These are phyloP conservation scores for Sebastes taczanowskii DNA, from an alignment of 2,797 vertebrate species.

Conservation along the genomic window DNA sequence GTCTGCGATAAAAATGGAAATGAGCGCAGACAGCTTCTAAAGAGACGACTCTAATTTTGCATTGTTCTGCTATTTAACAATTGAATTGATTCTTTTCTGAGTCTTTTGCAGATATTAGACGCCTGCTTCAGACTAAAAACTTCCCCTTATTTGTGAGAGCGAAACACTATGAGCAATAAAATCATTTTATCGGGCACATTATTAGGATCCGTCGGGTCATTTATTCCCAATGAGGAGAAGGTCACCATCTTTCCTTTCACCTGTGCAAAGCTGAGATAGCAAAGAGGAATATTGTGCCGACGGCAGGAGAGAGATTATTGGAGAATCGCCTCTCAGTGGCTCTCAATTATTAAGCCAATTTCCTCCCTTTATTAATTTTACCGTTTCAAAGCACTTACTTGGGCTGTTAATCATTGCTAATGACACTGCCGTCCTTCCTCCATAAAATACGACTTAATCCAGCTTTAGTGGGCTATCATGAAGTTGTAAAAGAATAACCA, in stretches of 20 bases:
- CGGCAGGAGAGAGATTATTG: constrained; percentile 34
- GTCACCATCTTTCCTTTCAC: constrained; percentile 15
- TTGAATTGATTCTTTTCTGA: constrained; percentile 40
- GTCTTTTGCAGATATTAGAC: constrained; percentile 29
- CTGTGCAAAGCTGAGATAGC: constrained; percentile 24
- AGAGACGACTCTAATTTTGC: constrained; percentile 38
- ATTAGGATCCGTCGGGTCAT: background rate
- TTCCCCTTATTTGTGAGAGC: background rate
- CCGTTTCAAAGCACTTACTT: constrained; percentile 47
- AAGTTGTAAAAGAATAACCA: constrained; percentile 39
- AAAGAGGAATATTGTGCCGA: constrained; percentile 4
- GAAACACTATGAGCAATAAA: background rate
- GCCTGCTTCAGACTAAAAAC: background rate
- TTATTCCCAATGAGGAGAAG: constrained; percentile 5
- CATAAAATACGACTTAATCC: constrained; percentile 55
- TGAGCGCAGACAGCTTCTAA: constrained; percentile 30
- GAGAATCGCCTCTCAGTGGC: constrained; percentile 14
- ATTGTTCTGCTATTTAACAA: constrained; percentile 51
- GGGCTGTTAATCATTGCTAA: constrained; percentile 53
- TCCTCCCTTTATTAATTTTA: constrained; percentile 52
- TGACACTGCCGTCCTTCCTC: constrained; percentile 12
- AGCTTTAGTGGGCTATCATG: constrained; percentile 42
- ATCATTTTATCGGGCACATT: background rate
- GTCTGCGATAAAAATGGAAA: constrained; percentile 28
- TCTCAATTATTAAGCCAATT: constrained; percentile 55